Percentiles rank a stretch among this genome's conserved stretches.
Conservation (phyloP, 2,888 invertebrate species). For the Chloromyia formosa region DNA sequence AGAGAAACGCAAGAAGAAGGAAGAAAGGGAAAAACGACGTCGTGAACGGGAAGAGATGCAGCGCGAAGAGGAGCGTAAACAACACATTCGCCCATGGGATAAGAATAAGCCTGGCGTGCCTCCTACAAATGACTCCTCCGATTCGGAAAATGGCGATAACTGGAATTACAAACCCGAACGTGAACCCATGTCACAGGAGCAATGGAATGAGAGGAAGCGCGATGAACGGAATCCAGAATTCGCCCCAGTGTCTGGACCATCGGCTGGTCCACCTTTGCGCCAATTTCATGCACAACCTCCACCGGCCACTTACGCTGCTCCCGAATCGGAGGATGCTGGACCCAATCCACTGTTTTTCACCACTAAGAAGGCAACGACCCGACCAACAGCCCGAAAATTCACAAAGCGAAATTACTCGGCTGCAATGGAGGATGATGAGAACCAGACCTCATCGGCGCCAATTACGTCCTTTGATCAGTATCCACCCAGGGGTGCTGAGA, state of each 20-base stretch:
- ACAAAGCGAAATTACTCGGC: conserved; percentile 43
- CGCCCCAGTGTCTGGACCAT: conserved; percentile 69
- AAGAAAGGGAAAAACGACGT: conserved; percentile 55
- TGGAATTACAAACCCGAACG: conserved; percentile 61
- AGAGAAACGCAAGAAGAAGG: conserved; percentile 57
- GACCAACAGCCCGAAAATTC: conserved; percentile 15
- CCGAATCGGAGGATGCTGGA: neutral
- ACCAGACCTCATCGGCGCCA: conserved; percentile 46
- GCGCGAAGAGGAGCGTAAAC: conserved; percentile 62
- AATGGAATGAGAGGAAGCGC: conserved; percentile 71
- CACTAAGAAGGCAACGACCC: conserved; percentile 52
- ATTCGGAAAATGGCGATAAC: conserved; percentile 50
- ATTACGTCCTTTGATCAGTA: too few species aligned
- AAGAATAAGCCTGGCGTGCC: conserved; percentile 68
- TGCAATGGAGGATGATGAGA: conserved; percentile 18
- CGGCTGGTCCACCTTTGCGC: conserved; percentile 32
- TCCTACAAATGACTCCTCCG: conserved; percentile 29
- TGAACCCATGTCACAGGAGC: conserved; percentile 61
- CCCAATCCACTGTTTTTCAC: conserved; percentile 58
- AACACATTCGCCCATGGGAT: conserved; percentile 73
- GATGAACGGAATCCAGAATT: conserved; percentile 78
- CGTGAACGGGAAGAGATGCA: conserved; percentile 58
- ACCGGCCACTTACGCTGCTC: conserved; percentile 46
- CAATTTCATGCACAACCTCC: conserved; percentile 60
- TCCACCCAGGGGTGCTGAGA: conserved; percentile 64